Conservation (phyloP, 2,797 vertebrate species). For the Cryptoprocta ferox region DNA sequence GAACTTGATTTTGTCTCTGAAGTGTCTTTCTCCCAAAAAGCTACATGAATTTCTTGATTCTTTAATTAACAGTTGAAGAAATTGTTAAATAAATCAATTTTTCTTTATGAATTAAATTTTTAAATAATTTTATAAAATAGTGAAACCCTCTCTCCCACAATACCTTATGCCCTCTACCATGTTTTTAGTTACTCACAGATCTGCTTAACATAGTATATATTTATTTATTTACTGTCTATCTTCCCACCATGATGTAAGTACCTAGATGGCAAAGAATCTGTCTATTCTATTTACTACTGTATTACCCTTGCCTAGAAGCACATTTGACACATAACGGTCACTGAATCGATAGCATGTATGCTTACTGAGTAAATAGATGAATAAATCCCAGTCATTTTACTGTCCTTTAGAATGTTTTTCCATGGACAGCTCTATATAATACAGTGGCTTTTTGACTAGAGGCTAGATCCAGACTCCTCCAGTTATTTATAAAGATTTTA, state of each 20-base stretch:
- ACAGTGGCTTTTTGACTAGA: neutral
- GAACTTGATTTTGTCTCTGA: neutral
- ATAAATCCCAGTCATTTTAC: neutral
- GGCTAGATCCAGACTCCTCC: neutral
- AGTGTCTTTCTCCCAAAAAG: neutral
- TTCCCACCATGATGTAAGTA: neutral
- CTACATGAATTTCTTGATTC: neutral
- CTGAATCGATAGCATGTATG: neutral
- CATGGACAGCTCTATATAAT: neutral
- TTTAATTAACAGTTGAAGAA: neutral
- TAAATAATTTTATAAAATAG: neutral
- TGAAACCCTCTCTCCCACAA: neutral
- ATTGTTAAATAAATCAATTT: neutral
- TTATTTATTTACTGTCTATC: neutral
- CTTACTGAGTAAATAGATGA: neutral
- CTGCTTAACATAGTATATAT: neutral
- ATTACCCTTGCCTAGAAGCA: neutral
- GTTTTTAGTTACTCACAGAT: neutral
- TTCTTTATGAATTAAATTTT: neutral
- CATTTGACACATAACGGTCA: neutral
- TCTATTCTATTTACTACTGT: neutral
- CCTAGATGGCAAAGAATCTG: neutral
- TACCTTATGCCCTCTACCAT: neutral
- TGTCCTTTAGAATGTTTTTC: neutral
- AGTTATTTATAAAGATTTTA: constrained; percentile 1